These are phyloP conservation scores for Megaceryle torquata DNA, from an alignment of 2,113 vertebrate genomes.

Conservation along the genomic window DNA sequence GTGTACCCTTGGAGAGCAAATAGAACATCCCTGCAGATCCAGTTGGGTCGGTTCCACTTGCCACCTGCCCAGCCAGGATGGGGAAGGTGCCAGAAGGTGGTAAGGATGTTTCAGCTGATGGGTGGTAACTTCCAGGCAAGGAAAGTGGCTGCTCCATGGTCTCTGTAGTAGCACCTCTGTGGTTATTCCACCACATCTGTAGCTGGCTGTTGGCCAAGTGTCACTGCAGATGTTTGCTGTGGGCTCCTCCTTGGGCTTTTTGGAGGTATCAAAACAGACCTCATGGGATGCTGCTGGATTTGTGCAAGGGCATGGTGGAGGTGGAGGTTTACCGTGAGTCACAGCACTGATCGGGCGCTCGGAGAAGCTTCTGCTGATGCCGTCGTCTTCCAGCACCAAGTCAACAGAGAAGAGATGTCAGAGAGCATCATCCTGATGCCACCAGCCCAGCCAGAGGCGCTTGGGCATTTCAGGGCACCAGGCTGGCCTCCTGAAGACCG, in stretches of 20 bases:
- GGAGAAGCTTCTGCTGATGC: background rate
- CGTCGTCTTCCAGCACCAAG: accelerated
- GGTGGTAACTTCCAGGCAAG: background rate
- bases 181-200: background rate
- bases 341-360: accelerated
- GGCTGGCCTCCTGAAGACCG: accelerated
- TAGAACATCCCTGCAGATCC: background rate
- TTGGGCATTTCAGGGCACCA: background rate
- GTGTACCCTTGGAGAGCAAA: background rate
- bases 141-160: background rate
- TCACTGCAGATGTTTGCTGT: background rate
- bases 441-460: background rate
- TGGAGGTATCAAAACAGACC: background rate
- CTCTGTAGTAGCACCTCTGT: background rate
- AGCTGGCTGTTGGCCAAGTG: background rate
- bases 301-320: accelerated
- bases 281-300: background rate
- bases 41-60: background rate
- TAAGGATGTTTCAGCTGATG: background rate
- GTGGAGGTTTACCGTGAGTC: background rate
- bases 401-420: background rate
- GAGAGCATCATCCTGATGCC: background rate
- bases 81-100: background rate
- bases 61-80: background rate
- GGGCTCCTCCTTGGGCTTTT: background rate